Evolutionary conservation across 2,888 invertebrate genomes (phyloP), one percentile per base, ranked within the genome.

Genomic region (Aleiodes leptofemur): DNA sequence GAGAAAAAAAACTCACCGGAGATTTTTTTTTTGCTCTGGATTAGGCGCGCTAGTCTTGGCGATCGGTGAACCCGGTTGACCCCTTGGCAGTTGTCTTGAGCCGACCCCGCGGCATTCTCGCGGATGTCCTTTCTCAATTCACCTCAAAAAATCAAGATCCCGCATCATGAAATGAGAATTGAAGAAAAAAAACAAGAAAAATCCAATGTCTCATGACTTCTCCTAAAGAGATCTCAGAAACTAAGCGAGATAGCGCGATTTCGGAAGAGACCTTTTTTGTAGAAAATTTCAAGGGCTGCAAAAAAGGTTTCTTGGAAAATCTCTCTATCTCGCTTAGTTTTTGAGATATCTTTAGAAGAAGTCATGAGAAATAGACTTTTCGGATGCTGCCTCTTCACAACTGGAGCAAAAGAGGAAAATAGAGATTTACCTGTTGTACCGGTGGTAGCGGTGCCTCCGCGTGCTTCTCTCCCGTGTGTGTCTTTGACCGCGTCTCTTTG

Each of bases 211-310:
- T 3, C 0, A 34, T 34, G 5, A 34, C 23, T 34, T 34, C 34
- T 34, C 6, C 34, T 34, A 6, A 4, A 6, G 6, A 34, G 1
- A 34, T 34, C 34, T 34, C 34, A 6, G 34, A 34, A 34, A 34
- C 5, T 34, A 34, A 34, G 34, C 2, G 34, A 34, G 34, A 34
- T 34, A 34, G 34, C 4, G n/a, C 11, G 8, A 31, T 34, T 23
- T 9, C 78, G 81, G 81, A 81, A 83, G 85, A 79, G n/a, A 84
- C 83, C 83, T 82, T 83, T 85, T 80, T 73, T 83, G 5, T 34
- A 34, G 34, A 6, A 3, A 29, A 61, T 61, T 29, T 34, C 11
- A 23, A 1, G 23, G 1, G 23, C 31, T 61, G 1, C 4, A 34
- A 23, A 34, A 23, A 9, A 29, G 6, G 3, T 34, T 4, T 38